Percentiles rank a stretch among this genome's conserved stretches.
phyloP scores from a whole-genome alignment of 2,797 vertebrate genomes.

The Acipenser ruthenus region DNA sequence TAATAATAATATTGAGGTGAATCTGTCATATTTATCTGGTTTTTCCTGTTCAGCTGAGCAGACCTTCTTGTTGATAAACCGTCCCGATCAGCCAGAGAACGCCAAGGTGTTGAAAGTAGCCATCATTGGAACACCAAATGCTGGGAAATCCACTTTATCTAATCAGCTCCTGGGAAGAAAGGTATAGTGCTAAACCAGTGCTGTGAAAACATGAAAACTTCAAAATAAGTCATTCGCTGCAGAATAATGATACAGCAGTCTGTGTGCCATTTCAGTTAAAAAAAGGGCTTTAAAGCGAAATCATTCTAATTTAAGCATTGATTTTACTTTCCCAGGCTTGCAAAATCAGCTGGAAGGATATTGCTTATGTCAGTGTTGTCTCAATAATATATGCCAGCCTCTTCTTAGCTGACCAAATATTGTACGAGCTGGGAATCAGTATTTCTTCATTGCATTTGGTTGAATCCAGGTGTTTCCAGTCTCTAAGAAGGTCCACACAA shows the following conservation, averaged over 20 bases:
- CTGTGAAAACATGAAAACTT: not conserved
- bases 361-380: too few relatives aligned
- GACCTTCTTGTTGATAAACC: conserved; percentile 47
- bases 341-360: too few relatives aligned
- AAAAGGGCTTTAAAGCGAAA: too few relatives aligned
- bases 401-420: too few relatives aligned
- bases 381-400: too few relatives aligned
- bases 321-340: too few relatives aligned
- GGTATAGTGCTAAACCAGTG: conserved; percentile 45
- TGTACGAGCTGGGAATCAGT: too few relatives aligned
- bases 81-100: conserved; percentile 73
- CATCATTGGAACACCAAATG: conserved; percentile 82
- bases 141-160: conserved; percentile 88
- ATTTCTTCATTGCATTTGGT: conserved; percentile 7
- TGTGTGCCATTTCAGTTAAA: too few relatives aligned
- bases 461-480: conserved; percentile 78
- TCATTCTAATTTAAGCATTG: too few relatives aligned
- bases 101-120: conserved; percentile 72
- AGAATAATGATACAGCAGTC: not conserved
- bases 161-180: conserved; percentile 89
- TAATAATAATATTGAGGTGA: too few relatives aligned
- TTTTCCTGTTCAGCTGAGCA: conserved; percentile 61
- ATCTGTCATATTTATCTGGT: not conserved
- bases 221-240: not conserved
- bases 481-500: conserved; percentile 92